Percentiles rank a stretch among this genome's conserved stretches.
Evolutionary conservation across 1,140 invertebrate species (phyloP).

Genomic region (Drosophila azteca): DNA sequence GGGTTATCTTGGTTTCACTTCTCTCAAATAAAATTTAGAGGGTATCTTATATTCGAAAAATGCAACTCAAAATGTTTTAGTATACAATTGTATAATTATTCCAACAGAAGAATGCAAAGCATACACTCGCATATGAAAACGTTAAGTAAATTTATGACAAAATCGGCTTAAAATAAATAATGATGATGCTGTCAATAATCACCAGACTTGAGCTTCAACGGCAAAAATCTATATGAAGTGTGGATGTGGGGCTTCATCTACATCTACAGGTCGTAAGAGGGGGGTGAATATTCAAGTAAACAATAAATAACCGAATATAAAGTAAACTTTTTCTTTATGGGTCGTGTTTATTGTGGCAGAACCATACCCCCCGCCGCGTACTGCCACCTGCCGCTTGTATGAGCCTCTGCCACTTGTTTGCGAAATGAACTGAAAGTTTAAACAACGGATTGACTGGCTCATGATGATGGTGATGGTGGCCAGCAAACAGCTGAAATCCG

Average conservation of each 20-base stretch:
- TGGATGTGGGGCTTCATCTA: no score
- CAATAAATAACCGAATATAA: conserved; percentile 3
- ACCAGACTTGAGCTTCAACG: neutral
- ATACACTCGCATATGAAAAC: conserved; percentile 21
- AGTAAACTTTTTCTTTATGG: conserved; percentile 29
- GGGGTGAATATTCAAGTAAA: conserved; percentile 20
- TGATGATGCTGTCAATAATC: conserved; percentile 40
- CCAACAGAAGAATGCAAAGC: conserved; percentile 41
- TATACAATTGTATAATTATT: no score
- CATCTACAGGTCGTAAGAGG: neutral
- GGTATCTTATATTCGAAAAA: no score
- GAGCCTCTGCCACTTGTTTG: conserved; percentile 11
- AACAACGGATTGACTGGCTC: conserved; percentile 18
- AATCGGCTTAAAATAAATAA: conserved; percentile 59
- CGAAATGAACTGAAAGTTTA: conserved; percentile 39
- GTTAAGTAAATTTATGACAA: conserved; percentile 45
- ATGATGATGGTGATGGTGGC: neutral
- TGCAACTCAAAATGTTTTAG: no score
- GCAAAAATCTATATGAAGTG: conserved; percentile 10
- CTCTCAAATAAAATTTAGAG: no score
- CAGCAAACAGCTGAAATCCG: conserved; percentile 40
- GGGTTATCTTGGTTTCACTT: no score
- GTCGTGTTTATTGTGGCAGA: conserved; percentile 54
- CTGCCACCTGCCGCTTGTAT: no score
- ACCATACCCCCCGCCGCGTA: conserved; percentile 8